Percentiles rank a stretch among this genome's conserved stretches.
Conservation (phyloP, 2,888 invertebrate genomes). For the Bursaphelenchus okinawaensis region DNA sequence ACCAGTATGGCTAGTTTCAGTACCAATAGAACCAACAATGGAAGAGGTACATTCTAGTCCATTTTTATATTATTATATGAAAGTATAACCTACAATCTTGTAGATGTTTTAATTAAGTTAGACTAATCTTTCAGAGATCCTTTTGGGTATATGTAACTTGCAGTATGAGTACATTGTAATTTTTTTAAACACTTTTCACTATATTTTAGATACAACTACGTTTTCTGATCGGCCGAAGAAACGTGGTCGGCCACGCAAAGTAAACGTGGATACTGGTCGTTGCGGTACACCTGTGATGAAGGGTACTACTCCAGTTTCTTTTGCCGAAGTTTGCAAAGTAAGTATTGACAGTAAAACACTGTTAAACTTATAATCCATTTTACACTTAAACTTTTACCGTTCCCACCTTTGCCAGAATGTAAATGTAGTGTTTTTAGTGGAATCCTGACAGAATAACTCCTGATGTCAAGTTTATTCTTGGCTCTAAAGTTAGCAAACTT, state of each 20-base stretch:
- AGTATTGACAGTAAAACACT: background rate
- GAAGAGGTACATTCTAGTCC: background rate
- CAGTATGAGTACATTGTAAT: no score
- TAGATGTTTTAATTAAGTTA: no score
- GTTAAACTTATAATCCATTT: background rate
- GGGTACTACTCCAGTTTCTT: slow-evolving; percentile 40
- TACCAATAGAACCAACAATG: background rate
- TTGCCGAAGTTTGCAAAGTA: slow-evolving; percentile 36
- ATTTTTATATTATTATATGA: no score
- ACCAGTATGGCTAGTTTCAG: slow-evolving; percentile 26
- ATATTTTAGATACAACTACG: slow-evolving; percentile 3
- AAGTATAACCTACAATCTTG: no score
- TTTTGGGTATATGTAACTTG: no score
- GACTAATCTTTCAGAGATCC: slow-evolving; percentile 4
- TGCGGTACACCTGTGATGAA: slow-evolving; percentile 40
- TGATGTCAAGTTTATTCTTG: slow-evolving; percentile 40
- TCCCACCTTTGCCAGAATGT: background rate
- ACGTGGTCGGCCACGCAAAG: slow-evolving; percentile 35
- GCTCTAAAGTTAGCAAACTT: slow-evolving; percentile 40
- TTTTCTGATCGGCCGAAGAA: slow-evolving; percentile 32
- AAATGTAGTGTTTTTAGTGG: slow-evolving; percentile 29
- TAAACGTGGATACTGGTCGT: slow-evolving; percentile 37
- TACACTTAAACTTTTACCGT: background rate
- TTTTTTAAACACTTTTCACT: no score
- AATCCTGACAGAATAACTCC: slow-evolving; percentile 42